Base-by-base conservation (phyloP, 2,888 invertebrate species). In the Bhutanitis thaidina region DNA sequence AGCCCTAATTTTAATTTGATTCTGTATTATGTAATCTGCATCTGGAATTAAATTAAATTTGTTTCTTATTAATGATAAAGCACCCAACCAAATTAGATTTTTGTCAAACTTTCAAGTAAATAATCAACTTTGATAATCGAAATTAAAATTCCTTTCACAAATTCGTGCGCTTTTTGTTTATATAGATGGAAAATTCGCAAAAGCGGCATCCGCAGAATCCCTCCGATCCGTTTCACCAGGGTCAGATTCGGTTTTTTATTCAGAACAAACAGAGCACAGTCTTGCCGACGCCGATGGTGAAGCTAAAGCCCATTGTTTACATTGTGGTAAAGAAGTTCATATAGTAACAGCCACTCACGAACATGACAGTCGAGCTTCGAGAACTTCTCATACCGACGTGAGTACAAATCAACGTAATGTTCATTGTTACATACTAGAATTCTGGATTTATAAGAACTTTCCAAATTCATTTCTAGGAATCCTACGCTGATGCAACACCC, bases 211-310 rank as follows among this genome's bases (percentile, higher is more conserved):
- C 62, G 95, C 95, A 39, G 97, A 97, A 81, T 96, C 96, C 0
- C 83, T 97, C 47, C 92, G 96, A 41, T 96, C 96, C n/a, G 96
- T 95, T 35, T 96, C 96, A 67, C 96, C 96, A 3, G 96, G 97
- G 16, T 96, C 96, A 58, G 96, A 97, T 78, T 96, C 95, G 51
- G 96, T 97, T 20, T 97, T 97, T 82, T 96, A 96, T 83, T 95
- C 95, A 69, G 96, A 96, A 76, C 93, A 91, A 59, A 93, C 92
- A 9, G 93, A 93, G 73, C 90, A 90, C 48, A 87, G 85, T 54
- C 68, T 80, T 43, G 84, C 83, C 12, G 81, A 74, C 1, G 79
- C 88, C n/a, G 92, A 91, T 54, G 90, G 91, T 39, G 91, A 92
- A 64, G 84, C 90, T 0, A 88, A 85, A 60, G 92, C 93, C 1